These are phyloP conservation scores for Gymnobelideus leadbeateri DNA, from an alignment of 2,113 vertebrate species.

Conservation along the genomic window DNA sequence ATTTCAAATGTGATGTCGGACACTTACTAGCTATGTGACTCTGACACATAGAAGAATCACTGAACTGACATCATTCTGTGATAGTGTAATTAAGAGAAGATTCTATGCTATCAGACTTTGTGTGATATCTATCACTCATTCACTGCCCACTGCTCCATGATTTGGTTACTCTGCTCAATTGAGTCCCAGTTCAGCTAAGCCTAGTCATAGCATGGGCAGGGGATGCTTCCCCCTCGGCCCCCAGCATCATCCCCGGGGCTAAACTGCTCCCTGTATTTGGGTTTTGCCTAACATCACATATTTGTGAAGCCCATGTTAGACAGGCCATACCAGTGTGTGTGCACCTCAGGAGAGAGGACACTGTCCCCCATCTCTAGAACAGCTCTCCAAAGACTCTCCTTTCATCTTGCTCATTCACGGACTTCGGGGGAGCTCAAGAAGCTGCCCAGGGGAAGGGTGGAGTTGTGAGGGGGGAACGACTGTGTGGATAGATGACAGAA, in stretches of 20 bases:
- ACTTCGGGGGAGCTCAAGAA: background rate
- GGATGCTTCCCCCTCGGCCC: background rate
- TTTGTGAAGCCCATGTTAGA: background rate
- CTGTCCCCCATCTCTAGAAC: background rate
- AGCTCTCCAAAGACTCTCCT: background rate
- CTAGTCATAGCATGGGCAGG: background rate
- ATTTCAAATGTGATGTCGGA: background rate
- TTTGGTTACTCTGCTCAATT: too few species aligned
- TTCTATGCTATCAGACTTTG: background rate
- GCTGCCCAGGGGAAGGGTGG: background rate
- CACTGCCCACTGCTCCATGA: background rate
- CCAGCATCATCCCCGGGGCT: background rate
- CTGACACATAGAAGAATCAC: background rate
- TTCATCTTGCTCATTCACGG: background rate
- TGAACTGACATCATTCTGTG: background rate
- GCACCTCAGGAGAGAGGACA: background rate
- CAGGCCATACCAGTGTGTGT: background rate
- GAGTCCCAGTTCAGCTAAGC: background rate
- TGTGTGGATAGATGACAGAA: background rate
- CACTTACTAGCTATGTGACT: background rate
- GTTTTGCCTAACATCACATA: background rate
- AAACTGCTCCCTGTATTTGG: background rate
- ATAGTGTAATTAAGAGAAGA: background rate
- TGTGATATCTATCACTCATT: background rate
- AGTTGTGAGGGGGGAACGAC: too few species aligned